Evolutionary conservation across 2,797 vertebrate genomes (phyloP).

Genomic region (Iguana delicatissima): DNA sequence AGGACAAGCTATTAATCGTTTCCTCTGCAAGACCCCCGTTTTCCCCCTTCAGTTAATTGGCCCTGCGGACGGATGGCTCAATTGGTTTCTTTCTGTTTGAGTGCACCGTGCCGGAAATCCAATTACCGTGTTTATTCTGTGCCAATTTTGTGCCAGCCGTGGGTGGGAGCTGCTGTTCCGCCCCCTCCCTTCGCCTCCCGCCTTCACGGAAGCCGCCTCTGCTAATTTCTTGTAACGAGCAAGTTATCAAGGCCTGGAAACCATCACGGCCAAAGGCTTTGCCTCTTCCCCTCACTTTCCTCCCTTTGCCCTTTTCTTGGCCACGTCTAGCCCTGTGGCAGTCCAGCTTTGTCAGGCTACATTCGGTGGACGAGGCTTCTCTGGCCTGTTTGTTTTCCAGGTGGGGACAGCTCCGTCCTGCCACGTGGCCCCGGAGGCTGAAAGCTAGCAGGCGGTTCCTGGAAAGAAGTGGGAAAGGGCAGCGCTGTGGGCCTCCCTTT

Average conservation of each 20-base stretch:
- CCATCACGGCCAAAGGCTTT: background rate
- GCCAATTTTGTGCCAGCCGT: too few relatives aligned
- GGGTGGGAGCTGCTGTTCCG: background rate
- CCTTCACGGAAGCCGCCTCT: background rate
- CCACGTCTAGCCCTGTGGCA: too few relatives aligned
- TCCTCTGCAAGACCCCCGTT: too few relatives aligned
- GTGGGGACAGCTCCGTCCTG: background rate
- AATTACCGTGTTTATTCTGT: background rate
- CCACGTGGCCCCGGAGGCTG: background rate
- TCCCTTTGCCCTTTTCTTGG: too few relatives aligned
- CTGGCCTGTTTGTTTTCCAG: background rate
- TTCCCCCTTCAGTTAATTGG: too few relatives aligned
- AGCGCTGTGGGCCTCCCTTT: background rate
- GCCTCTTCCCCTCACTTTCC: too few relatives aligned
- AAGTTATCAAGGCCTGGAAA: background rate
- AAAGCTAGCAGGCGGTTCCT: background rate
- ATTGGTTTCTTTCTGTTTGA: background rate
- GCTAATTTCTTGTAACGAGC: background rate
- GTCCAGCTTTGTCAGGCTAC: too few relatives aligned
- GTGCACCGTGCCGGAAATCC: too few relatives aligned
- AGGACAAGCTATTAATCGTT: too few relatives aligned
- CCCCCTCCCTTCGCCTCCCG: too few relatives aligned
- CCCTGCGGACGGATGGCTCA: background rate
- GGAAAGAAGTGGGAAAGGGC: background rate
- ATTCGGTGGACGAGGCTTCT: background rate